phyloP scores from a whole-genome alignment of 2,797 vertebrate genomes.

The Vipera ursinii region DNA sequence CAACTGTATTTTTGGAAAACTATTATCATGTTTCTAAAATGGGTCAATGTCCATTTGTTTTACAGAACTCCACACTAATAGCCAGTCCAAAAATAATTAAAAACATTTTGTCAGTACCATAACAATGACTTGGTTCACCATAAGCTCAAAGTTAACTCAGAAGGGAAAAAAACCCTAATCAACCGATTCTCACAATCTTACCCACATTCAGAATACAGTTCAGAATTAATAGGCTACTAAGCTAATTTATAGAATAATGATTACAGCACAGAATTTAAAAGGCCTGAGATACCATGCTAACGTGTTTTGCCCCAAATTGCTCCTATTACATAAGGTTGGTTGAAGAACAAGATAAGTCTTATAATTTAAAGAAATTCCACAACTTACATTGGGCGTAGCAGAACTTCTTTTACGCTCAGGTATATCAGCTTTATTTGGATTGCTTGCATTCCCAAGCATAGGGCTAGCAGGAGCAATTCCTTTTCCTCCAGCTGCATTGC shows the following conservation, averaged over 20 bases:
- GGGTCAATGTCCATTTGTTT: background rate
- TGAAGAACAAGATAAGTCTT: background rate
- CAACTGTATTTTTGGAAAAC: background rate
- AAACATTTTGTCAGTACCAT: background rate
- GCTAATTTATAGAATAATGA: conserved; percentile 1
- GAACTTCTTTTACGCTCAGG: conserved; percentile 92
- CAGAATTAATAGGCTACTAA: background rate
- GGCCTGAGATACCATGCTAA: background rate
- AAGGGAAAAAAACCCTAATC: background rate
- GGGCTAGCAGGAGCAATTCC: conserved; percentile 86
- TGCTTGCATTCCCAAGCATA: conserved; percentile 92
- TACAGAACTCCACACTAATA: background rate
- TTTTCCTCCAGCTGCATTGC: conserved; percentile 76
- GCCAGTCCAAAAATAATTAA: background rate
- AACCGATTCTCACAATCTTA: background rate
- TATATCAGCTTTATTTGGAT: conserved; percentile 98
- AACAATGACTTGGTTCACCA: background rate
- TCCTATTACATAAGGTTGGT: background rate
- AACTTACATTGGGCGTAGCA: conserved; percentile 87
- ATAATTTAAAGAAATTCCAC: background rate
- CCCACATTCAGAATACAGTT: background rate
- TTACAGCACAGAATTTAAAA: background rate
- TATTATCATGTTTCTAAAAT: background rate
- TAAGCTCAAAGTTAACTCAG: background rate
- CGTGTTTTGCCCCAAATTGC: background rate